Conservation (phyloP, 2,797 vertebrate species). For the Hypotaenidia philippensis region DNA sequence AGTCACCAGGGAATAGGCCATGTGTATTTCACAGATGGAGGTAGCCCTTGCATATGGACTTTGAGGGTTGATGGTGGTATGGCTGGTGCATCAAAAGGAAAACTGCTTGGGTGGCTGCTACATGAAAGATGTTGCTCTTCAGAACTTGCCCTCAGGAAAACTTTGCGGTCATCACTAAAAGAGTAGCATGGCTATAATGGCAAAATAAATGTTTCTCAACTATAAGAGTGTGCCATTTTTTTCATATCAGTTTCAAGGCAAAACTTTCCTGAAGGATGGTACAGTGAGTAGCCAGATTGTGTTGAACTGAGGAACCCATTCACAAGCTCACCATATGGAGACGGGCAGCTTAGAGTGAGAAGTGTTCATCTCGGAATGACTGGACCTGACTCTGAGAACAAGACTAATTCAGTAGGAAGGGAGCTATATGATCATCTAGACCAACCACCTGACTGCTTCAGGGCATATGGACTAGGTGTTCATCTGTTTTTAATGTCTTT, state of each 20-base stretch:
- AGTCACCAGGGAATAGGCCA: background rate
- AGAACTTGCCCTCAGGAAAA: background rate
- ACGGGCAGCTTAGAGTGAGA: background rate
- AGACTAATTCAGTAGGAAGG: background rate
- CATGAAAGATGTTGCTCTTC: background rate
- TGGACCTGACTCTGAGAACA: background rate
- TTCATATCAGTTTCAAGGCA: background rate
- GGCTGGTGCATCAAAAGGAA: background rate
- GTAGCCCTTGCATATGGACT: background rate
- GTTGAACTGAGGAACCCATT: background rate
- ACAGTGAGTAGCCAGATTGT: background rate
- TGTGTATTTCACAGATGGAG: background rate
- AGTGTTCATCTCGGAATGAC: background rate
- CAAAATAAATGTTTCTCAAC: background rate
- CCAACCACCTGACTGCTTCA: background rate
- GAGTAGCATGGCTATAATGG: background rate
- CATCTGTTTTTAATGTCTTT: background rate
- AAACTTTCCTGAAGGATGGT: background rate
- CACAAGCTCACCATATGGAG: background rate
- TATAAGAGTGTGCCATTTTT: background rate
- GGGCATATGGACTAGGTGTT: background rate
- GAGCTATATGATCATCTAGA: background rate
- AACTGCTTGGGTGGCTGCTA: background rate
- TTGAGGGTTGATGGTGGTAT: background rate
- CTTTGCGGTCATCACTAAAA: background rate